Base-by-base conservation (phyloP, 2,797 vertebrate genomes). In the Eidolon dupreanum region DNA sequence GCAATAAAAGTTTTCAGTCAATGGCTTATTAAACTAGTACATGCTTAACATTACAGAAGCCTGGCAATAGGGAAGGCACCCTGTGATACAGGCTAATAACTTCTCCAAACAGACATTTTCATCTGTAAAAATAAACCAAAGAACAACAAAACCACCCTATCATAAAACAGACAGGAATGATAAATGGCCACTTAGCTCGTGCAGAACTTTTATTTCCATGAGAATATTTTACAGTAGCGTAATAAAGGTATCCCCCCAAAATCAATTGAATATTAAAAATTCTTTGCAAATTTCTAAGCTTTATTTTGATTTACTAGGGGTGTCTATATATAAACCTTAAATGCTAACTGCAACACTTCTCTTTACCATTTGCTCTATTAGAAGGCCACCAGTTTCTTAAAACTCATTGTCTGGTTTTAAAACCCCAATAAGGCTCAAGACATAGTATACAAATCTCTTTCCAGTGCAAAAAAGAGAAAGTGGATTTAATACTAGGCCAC, bases 401-500 rank as follows among this genome's bases (percentile, higher is more conserved):
- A 92, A 74, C 41, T 77, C 51, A 59, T 1, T 2, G 68, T 31
- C 9, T 15, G 70, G 28, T 59, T 59, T 82, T 59, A 87, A 90
- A 96, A 83, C 6, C 8, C 33, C n/a, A 38, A 11, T 26, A 38
- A 38, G 0, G 0, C 24, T 65, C 4, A 36, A 85, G 65, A 90
- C 77, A 65, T 0, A 86, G 31, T 0, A 59, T 1, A 73, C 17
- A 53, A 90, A 93, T 70, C 20, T 85, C 28, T 91, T 78, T 49
- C 31, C 82, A 65, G 57, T 22, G 36, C 53, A 65, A 83, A 68
- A 41, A 66, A 55, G n/a, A 31, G 7, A 88, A 73, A 93, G 0
- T 55, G 41, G 6, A 57, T 77, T 89, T 57, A 95, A 85, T 75
- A 88, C 36, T 51, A 93, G 87, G 83, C 26, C 83, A 95, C 53